Conservation (phyloP, 53 echinoderm and acorn worm species). For the Astropecten irregularis region DNA sequence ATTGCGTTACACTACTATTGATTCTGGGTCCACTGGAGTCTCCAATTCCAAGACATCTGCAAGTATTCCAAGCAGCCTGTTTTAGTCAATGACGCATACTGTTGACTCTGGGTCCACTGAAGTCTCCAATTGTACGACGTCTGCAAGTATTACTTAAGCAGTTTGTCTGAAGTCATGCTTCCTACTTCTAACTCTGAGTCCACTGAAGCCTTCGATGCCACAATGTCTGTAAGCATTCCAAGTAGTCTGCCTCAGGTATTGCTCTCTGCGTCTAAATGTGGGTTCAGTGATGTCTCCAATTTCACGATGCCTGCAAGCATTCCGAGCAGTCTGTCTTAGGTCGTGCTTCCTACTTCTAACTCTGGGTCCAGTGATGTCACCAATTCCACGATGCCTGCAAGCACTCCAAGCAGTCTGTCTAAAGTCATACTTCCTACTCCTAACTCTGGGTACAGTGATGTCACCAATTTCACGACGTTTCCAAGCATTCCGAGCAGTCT, state of each 20-base stretch:
- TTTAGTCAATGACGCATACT: no score
- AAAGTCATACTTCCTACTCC: neutral
- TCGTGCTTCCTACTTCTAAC: neutral
- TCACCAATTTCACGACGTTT: neutral
- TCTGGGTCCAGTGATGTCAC: constrained; percentile 9
- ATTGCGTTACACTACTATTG: no score
- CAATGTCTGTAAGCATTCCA: neutral
- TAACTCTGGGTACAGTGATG: neutral
- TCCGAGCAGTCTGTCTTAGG: neutral
- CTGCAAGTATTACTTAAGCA: neutral
- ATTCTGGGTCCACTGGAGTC: no score
- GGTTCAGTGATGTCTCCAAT: no score
- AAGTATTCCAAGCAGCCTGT: no score
- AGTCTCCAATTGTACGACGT: no score
- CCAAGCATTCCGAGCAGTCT: constrained; percentile 1
- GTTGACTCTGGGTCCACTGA: no score
- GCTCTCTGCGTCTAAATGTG: no score
- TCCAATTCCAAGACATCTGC: no score
- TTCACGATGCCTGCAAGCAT: neutral
- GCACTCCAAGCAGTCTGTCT: neutral
- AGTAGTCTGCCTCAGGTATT: neutral
- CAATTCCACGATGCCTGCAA: neutral
- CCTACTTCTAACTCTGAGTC: neutral
- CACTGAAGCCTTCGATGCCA: neutral
- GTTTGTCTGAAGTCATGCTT: neutral